These are phyloP conservation scores for Neoarius graeffei DNA, from an alignment of 2,113 vertebrate species.

Conservation along the genomic window DNA sequence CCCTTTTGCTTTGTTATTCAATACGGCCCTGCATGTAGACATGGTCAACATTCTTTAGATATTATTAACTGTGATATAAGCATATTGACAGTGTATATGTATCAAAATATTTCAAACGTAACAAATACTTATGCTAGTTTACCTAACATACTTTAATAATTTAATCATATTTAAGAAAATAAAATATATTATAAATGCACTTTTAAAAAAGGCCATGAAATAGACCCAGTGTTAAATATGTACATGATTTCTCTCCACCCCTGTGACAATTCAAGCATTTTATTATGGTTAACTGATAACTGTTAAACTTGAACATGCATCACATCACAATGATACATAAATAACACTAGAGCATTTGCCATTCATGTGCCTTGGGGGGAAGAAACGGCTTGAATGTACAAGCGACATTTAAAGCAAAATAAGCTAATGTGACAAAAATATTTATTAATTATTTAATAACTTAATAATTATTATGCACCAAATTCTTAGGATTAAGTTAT, in stretches of 20 bases:
- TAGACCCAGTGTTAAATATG: background rate
- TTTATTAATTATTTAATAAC: background rate
- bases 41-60: background rate
- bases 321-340: conserved; percentile 7
- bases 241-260: background rate
- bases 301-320: conserved; percentile 3
- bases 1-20: background rate
- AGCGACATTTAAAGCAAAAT: background rate
- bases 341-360: background rate
- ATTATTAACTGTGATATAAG: background rate
- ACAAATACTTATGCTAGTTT: background rate
- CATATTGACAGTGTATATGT: background rate
- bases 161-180: too few species aligned
- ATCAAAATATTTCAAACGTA: background rate
- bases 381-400: background rate
- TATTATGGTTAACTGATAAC: background rate
- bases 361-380: background rate
- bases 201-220: background rate
- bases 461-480: background rate
- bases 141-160: background rate
- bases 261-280: background rate
- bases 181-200: too few species aligned
- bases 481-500: background rate
- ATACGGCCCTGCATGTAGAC: background rate
- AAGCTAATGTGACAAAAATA: background rate